These are phyloP conservation scores for Bergia sp. DNA, from an alignment of 92 coral and sea anemone genomes.

Conservation along the genomic window DNA sequence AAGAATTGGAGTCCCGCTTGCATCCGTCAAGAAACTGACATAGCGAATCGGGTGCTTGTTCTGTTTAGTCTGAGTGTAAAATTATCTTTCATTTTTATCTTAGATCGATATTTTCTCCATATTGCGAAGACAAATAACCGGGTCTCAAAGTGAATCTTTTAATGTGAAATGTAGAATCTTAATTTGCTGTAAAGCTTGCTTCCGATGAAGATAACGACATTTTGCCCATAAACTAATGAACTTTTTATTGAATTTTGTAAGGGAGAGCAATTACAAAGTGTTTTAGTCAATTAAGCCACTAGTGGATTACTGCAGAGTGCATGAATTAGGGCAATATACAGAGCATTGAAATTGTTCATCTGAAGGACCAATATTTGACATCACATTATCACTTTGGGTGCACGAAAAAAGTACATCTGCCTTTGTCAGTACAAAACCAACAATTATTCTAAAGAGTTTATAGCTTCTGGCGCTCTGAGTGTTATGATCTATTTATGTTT, in stretches of 20 bases:
- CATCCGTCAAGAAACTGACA: not conserved
- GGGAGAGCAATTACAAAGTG: not conserved
- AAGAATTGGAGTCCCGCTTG: not conserved
- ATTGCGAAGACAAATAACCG: not conserved
- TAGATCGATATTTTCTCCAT: not conserved
- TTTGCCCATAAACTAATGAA: not conserved
- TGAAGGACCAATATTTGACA: not conserved
- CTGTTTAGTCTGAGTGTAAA: not conserved
- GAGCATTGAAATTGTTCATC: too few species aligned
- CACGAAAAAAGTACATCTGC: not conserved
- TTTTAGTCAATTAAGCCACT: not conserved
- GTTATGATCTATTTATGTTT: not conserved
- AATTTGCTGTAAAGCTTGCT: not conserved
- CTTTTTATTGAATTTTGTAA: not conserved
- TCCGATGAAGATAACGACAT: not conserved
- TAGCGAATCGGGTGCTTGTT: not conserved
- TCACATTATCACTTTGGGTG: not conserved
- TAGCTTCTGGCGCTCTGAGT: not conserved
- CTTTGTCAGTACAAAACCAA: not conserved
- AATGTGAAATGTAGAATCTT: not conserved
- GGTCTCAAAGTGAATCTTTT: not conserved
- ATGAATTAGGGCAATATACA: too few species aligned
- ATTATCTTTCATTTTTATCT: not conserved
- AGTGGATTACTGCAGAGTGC: not conserved
- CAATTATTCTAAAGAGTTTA: not conserved